Evolutionary conservation across 2,797 vertebrate species (phyloP), one percentile per base, ranked within the genome.

Genomic region (Champsocephalus gunnari): DNA sequence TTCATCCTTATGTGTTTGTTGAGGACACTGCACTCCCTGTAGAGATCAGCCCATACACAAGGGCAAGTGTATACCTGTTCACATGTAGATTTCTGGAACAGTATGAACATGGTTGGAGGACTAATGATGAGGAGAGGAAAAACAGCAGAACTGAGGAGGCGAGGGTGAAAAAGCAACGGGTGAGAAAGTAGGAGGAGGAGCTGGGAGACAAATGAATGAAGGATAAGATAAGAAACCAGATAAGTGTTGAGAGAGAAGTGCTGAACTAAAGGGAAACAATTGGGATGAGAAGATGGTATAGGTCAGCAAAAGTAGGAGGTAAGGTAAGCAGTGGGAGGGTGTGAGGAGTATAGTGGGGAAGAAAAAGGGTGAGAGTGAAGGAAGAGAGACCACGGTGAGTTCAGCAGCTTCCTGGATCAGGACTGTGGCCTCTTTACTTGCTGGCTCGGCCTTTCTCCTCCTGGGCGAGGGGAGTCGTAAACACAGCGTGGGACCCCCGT

Each of bases 401-500:
- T 77, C 60, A 71, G 68, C 50, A 51, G 75, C 78, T 73, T 82
- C 75, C 82, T 89, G 79, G 79, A 80, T 62, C 13, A 9, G 62
- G 57, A 77, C 77, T 49, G 79, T 51, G 53, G 73, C 68, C 81
- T 87, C 72, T 62, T 75, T 5, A 5, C 73, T 54, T 70, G 66
- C 75, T 60, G 61, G 81, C 77, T 71, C 60, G 19, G 75, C 77
- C 79, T 73, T 43, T 83, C 77, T 86, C 84, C 86, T 87, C 79
- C 70, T 16, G 81, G 76, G 74, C 21, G 70, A 76, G 77, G 71
- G 79, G 50, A 79, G 66, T 82, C 67, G 44, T 91, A 90, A 92
- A 92, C 87, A 44, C 91, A 88, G 86, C 73, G 51, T 86, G 92
- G 75, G 81, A 73, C 69, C 50, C 9, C 80, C 38, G 53, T 92